Evolutionary conservation across 2,113 vertebrate species (phyloP).

Genomic region (Coturnix japonica): DNA sequence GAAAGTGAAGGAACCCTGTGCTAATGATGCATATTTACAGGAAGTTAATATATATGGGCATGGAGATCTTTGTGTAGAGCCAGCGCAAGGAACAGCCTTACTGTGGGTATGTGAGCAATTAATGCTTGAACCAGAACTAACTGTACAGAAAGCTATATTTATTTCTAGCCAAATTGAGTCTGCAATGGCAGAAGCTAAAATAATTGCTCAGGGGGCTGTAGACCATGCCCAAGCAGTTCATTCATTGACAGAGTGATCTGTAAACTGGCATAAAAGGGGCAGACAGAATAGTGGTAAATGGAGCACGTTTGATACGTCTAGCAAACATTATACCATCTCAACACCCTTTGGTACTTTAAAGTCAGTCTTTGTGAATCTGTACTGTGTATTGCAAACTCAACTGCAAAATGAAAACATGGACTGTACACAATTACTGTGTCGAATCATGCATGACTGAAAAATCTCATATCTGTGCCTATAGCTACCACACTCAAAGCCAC

Average conservation of each 20-base stretch:
- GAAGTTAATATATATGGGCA: neutral
- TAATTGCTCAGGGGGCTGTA: slow-evolving; percentile 51
- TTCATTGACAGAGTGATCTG: slow-evolving; percentile 12
- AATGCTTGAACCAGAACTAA: slow-evolving; percentile 57
- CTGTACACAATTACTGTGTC: neutral
- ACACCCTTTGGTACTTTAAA: neutral
- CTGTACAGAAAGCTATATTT: slow-evolving; percentile 46
- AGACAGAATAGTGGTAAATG: neutral
- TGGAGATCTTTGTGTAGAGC: neutral
- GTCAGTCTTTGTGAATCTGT: neutral
- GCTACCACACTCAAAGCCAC: neutral
- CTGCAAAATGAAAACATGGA: neutral
- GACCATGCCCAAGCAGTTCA: slow-evolving; percentile 42
- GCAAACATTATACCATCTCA: neutral
- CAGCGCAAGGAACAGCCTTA: neutral
- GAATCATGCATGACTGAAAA: neutral
- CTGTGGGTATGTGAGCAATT: slow-evolving; percentile 27
- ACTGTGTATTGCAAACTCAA: neutral
- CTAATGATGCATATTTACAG: neutral
- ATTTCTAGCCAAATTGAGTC: slow-evolving; percentile 39
- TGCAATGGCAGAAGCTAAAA: slow-evolving; percentile 30
- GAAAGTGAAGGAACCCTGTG: neutral
- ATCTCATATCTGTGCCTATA: neutral
- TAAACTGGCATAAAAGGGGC: neutral
- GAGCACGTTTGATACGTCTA: neutral